Base-by-base conservation (phyloP, 2,113 vertebrate species). In the Synchiropus splendidus region DNA sequence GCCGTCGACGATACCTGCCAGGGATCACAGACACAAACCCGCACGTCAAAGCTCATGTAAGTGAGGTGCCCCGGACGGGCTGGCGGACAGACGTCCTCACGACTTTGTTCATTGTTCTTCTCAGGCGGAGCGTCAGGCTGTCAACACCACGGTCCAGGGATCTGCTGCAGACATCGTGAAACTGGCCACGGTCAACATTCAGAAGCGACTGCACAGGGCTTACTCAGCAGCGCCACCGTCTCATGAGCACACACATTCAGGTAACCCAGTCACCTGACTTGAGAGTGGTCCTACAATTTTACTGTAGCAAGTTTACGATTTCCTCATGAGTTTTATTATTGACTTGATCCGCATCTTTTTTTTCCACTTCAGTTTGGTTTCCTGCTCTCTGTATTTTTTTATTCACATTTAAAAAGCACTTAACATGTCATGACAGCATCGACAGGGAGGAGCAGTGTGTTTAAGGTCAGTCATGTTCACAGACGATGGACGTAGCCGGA, bases 161-260 rank as follows among this genome's bases (percentile, higher is more conserved):
- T 98, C 95, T 2, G 95, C 95, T 0, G 94, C 95, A 6, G 95
- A 98, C 73, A 89, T 99, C 14, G 90, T 99, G 14, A 99, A 99
- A 83, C 77, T 83, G 8, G 95, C 95, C 36, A 99, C 93, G 0
- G 86, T 94, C 48, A 94, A 90, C 62, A 95, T 97, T 54, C 93
- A 99, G 78, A 87, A 69, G 31, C 71, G 80, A 6, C 67, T 99
- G 14, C 74, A 58, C 8, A 84, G 86, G 58, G 58, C 70, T 2
- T 89, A 87, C 30, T 79, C 77, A 5, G 53, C 77, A 3, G 70
- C 62, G 6, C 75, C 83, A 13, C 84, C 64, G 33, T 94, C 94
- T 33, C 89, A 92, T 2, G 84, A 83, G 38, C 95, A 99, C 49
- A 38, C 79, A 9, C 31, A 15, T 12, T 6, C 61, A 52, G 74